Percentiles rank a stretch among this genome's conserved stretches.
These are phyloP conservation scores for Pollenia amentaria DNA, from an alignment of 2,888 invertebrate genomes.

Conservation along the genomic window DNA sequence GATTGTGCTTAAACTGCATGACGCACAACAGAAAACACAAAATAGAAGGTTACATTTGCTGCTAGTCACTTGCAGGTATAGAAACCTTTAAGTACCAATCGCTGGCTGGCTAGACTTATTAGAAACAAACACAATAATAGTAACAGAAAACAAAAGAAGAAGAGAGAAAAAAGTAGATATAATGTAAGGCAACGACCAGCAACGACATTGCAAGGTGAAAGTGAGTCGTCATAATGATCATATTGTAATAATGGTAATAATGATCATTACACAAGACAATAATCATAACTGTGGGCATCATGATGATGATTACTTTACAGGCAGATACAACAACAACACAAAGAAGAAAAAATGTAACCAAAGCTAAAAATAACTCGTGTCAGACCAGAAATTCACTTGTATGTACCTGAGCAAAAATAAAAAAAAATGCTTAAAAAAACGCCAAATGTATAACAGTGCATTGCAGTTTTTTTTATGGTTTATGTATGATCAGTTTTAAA, in stretches of 20 bases:
- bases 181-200: conserved; percentile 84
- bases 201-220: conserved; percentile 85
- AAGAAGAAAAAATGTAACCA: conserved; percentile 24
- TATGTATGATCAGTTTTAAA: conserved; percentile 33
- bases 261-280: conserved; percentile 41
- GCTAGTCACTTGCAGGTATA: conserved; percentile 38
- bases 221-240: conserved; percentile 79
- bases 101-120: conserved; percentile 39
- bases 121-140: conserved; percentile 47
- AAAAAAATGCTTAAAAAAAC: background rate
- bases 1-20: conserved; percentile 69
- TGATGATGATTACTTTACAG: conserved; percentile 25
- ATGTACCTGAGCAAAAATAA: conserved; percentile 18
- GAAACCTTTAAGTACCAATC: conserved; percentile 67
- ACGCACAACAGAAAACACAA: conserved; percentile 50
- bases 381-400: conserved; percentile 62
- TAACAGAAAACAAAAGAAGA: conserved; percentile 46
- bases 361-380: conserved; percentile 57
- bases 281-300: conserved; percentile 30
- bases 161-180: conserved; percentile 30
- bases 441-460: background rate
- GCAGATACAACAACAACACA: background rate
- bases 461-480: conserved; percentile 14
- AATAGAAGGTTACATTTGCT: conserved; percentile 56
- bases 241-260: conserved; percentile 58